Evolutionary conservation across 2,797 vertebrate species (phyloP).

Genomic region (Chelmon rostratus): DNA sequence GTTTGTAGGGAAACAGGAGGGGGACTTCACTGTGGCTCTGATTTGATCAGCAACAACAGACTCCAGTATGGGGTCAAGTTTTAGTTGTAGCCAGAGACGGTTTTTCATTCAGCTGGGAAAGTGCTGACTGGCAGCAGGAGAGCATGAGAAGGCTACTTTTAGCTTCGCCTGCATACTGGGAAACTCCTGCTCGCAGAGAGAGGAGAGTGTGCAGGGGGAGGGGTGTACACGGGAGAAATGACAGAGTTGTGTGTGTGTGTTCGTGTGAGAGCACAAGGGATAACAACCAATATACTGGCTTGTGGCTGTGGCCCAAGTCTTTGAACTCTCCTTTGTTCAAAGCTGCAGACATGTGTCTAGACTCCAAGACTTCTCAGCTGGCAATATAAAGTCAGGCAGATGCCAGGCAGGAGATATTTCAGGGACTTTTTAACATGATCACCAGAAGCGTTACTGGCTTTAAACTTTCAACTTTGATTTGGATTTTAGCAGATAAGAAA

Average conservation of each 20-base stretch:
- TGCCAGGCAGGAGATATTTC: constrained; percentile 30
- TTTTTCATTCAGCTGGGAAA: constrained; percentile 73
- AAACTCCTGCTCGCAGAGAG: constrained; percentile 56
- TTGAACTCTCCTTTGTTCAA: constrained; percentile 76
- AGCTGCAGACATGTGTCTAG: constrained; percentile 75
- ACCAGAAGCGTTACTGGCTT: not conserved
- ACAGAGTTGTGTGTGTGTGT: constrained; percentile 1
- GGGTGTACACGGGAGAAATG: constrained; percentile 38
- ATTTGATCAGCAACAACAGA: constrained; percentile 15
- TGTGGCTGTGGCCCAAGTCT: constrained; percentile 64
- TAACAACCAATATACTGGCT: constrained; percentile 57
- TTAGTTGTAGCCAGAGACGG: constrained; percentile 52
- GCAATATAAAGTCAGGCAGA: constrained; percentile 40
- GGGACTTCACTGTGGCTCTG: constrained; percentile 17
- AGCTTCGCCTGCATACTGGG: constrained; percentile 55
- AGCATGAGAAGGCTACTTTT: constrained; percentile 69
- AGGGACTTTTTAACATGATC: constrained; percentile 16
- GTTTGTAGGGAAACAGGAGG: constrained; percentile 58
- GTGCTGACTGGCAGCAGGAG: constrained; percentile 70
- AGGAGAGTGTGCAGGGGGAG: constrained; percentile 13
- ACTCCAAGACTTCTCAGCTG: constrained; percentile 61
- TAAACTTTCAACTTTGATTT: constrained; percentile 26
- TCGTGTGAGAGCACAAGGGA: constrained; percentile 16
- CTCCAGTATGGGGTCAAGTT: constrained; percentile 44
- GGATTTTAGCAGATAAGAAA: constrained; percentile 16